Evolutionary conservation across 2,113 vertebrate species (phyloP), one percentile per base, ranked within the genome.

Genomic region (Melanerpes aurifrons): DNA sequence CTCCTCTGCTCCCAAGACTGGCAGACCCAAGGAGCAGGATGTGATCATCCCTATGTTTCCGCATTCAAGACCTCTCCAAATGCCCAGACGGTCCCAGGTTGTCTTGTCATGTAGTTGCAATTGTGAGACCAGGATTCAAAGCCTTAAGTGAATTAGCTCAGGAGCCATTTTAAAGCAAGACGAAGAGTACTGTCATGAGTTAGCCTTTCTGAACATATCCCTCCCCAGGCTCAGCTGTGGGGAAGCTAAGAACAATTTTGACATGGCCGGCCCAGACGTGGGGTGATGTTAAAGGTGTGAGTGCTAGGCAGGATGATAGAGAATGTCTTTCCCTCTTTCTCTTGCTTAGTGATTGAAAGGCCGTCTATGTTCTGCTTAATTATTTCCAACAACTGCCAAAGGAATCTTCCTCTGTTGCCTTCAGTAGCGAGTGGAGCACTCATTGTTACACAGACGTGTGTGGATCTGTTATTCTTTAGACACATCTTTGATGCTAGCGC

Each of bases 101-200:
- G 91, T 25, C n/a, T 58, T 82, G 28, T 73, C 40, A 62, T 0
- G 0, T 80, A 81, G 76, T 62, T 9, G 28, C 26, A 75, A 56
- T 40, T 53, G 45, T 50, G 29, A 91, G 59, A 87, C 63, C 43
- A 58, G 32, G 31, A 89, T 95, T 93, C 63, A 86, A 64, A 64
- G 56, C 73, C 85, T 66, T 81, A 81, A 83, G 58, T 81, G 62
- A 82, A 86, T 90, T 84, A 84, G 64, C 87, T 82, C 56, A 95
- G 95, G 81, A 95, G 92, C 94, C 96, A 96, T 95, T 96, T 96
- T 87, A 94, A 83, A 91, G 59, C 76, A 76, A 79, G 61, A 90
- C 32, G 37, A 72, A 53, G 67, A 86, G 16, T 82, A 66, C 57
- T 35, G 57, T 72, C 85, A 59, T 47, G 56, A 89, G 70, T 57